Evolutionary conservation across 1,140 invertebrate genomes (phyloP), one percentile per base, ranked within the genome.

Genomic region (Micrasema longulum): DNA sequence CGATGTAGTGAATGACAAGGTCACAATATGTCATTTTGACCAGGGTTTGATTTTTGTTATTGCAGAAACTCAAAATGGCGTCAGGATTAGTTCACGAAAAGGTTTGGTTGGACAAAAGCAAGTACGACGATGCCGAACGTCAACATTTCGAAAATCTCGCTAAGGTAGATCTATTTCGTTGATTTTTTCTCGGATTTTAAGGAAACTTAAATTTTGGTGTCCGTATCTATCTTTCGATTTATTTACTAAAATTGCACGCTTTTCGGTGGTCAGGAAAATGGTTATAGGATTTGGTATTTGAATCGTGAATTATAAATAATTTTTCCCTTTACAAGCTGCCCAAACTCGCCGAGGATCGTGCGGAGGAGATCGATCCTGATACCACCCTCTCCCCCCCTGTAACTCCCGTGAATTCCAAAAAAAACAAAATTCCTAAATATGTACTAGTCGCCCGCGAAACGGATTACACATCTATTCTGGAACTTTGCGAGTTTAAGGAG

Each of bases 51-150:
- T 26, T 69, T 52, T 22, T 22, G 50, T 70, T 68, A 55, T 68
- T 63, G 35, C 16, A 47, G 57, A 70, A 50, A 45, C 18, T 43
- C 45, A 64, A 50, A 55, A 75, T 75, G 73, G 69, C 73, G 20
- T 35, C 72, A 41, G 38, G 35, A 48, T 52, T 69, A 48, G 53
- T 66, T 43, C 67, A 47, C 43, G 69, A 71, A 35, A 75, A 71
- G 14, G 69, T 72, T 55, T 75, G 74, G 74, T 45, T 36, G 35
- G 52, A 72, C 31, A 72, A 65, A 41, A 38, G 57, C 60, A 53
- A 50, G 16, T 72, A 69, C 52, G 87, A 87, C 77, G 88, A 89
- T 79, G 89, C 89, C 43, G 89, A 91, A 80, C 80, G 82, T 55
- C 76, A 83, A 36, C 89, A 89, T 75, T 87, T 88, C 78, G 87